A percentile compares a stretch with the other conserved stretches of the same genome.
These are phyloP conservation scores for Corvus hawaiiensis DNA, from an alignment of 2,113 vertebrate genomes.

Conservation along the genomic window DNA sequence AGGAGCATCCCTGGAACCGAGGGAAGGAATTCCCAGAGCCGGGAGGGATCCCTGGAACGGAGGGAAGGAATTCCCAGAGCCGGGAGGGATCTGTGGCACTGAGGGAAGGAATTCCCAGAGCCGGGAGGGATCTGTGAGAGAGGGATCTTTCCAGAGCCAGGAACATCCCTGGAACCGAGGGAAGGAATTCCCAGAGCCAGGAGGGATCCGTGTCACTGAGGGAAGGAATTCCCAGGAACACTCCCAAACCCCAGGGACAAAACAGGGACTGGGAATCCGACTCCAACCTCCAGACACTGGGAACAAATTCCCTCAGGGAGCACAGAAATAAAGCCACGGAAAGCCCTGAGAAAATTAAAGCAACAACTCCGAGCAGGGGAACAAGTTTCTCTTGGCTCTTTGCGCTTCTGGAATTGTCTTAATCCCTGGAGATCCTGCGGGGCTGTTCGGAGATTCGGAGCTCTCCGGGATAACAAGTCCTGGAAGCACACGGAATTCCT, in stretches of 20 bases:
- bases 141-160: no score
- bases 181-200: no score
- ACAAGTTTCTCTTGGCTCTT: conserved; percentile 37
- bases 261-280: background rate
- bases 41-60: no score
- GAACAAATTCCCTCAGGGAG: background rate
- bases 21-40: no score
- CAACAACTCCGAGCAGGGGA: background rate
- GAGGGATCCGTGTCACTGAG: no score
- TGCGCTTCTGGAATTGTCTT: background rate
- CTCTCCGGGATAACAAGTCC: background rate
- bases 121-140: no score
- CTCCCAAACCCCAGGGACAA: background rate
- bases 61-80: no score
- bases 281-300: background rate
- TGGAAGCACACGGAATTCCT: background rate
- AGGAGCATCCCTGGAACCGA: no score
- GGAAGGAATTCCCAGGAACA: background rate
- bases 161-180: background rate
- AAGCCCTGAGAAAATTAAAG: conserved; percentile 22
- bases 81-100: no score
- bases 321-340: accelerated
- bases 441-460: background rate
- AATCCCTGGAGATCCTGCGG: conserved; percentile 1
- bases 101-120: no score